These are phyloP conservation scores for Eristalis tenax DNA, from an alignment of 2,888 invertebrate genomes.

Conservation along the genomic window DNA sequence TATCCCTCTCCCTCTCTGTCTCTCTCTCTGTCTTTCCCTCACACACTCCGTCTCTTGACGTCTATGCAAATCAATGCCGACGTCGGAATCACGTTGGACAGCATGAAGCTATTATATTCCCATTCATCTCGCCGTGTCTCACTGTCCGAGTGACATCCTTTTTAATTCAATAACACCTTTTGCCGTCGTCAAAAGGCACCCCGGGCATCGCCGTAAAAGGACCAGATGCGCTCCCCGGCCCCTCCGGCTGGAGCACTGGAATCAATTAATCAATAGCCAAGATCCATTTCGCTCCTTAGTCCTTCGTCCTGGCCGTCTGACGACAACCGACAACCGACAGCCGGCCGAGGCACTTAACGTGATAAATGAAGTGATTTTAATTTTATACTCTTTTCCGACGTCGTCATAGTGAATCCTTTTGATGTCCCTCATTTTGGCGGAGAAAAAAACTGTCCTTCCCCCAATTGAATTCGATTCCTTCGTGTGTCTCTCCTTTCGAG, in stretches of 20 bases:
- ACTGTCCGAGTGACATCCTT: conserved; percentile 46
- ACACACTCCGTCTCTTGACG: too few species aligned
- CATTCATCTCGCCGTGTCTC: conserved; percentile 23
- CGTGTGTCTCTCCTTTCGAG: conserved; percentile 14
- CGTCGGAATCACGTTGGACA: conserved; percentile 30
- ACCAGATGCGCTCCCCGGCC: not conserved
- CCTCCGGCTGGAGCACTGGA: not conserved
- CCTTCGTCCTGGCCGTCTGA: not conserved
- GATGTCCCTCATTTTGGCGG: not conserved
- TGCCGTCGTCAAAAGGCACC: conserved; percentile 16
- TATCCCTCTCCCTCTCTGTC: not conserved
- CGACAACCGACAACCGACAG: not conserved
- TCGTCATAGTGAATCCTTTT: conserved; percentile 34
- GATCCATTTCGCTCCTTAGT: conserved; percentile 27
- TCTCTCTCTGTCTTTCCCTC: not conserved
- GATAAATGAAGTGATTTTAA: conserved; percentile 62
- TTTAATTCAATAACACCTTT: conserved; percentile 60
- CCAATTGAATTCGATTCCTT: conserved; percentile 29
- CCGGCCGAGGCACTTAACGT: conserved; percentile 23
- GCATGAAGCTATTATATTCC: conserved; percentile 42
- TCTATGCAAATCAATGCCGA: conserved; percentile 57
- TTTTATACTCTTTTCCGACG: conserved; percentile 18
- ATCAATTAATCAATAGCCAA: conserved; percentile 57
- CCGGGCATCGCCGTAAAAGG: not conserved
- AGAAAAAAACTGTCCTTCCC: not conserved